Percentiles rank a stretch among this genome's conserved stretches.
These are phyloP conservation scores for Malurus alboscapulatus DNA, from an alignment of 2,113 vertebrate genomes.

Conservation along the genomic window DNA sequence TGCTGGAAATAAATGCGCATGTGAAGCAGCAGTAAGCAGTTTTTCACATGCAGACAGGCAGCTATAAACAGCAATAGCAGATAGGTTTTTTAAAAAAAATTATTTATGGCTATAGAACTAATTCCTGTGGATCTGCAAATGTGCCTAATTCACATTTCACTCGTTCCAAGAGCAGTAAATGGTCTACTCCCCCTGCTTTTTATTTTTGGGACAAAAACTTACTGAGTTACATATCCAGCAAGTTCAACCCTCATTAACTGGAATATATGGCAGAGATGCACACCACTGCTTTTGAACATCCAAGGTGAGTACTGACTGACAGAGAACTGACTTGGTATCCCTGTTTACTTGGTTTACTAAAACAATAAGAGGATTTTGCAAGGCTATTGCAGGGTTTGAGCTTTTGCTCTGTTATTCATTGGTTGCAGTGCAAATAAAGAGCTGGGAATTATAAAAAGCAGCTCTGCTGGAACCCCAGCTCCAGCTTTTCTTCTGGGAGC, in stretches of 20 bases:
- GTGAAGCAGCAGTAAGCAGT: background rate
- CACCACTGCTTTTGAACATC: background rate
- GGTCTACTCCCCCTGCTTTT: background rate
- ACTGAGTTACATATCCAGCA: background rate
- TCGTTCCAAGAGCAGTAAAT: background rate
- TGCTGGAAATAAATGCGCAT: rapidly evolving
- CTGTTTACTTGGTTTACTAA: background rate
- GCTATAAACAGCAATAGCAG: background rate
- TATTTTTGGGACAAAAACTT: background rate
- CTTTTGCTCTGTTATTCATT: background rate
- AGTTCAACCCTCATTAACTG: background rate
- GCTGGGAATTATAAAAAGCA: background rate
- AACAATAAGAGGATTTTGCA: background rate
- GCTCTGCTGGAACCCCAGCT: background rate
- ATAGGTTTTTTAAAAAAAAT: rapidly evolving
- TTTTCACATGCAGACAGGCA: background rate
- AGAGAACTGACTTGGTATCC: background rate
- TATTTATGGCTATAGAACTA: background rate
- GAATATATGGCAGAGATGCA: background rate
- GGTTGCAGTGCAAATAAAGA: background rate
- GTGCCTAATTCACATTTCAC: background rate
- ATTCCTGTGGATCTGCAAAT: background rate
- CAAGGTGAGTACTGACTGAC: too few relatives aligned
- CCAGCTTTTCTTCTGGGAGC: background rate
- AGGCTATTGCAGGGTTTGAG: background rate